Evolutionary conservation across 2,888 invertebrate species (phyloP), one percentile per base, ranked within the genome.

Genomic region (Parnassius smintheus): DNA sequence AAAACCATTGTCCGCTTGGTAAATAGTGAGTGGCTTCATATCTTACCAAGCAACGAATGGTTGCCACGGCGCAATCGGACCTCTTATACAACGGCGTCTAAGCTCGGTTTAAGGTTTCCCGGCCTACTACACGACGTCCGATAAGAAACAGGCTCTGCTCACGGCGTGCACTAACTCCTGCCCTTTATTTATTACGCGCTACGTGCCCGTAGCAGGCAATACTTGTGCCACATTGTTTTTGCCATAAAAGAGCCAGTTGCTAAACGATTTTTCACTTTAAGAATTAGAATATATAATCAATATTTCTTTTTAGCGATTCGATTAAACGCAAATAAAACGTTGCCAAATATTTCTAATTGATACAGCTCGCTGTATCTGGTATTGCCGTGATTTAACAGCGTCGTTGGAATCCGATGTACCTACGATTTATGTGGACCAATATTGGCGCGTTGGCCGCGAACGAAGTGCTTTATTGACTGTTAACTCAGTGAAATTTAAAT

Each of bases 101-200:
- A 80, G 72, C 68, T 74, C 72, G 76, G 85, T 85, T 76, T 87
- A 82, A 79, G 78, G 83, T 87, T 86, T 83, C 88, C 72, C 73
- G 72, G 76, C 72, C 75, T 75, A 81, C 81, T 77, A 78, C 75
- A 83, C 78, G 77, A 75, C 74, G 74, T 68, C 69, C 68, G 89
- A 89, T 90, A 89, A 89, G 85, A 77, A 83, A 85, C 84, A 78
- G 75, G 83, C 77, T 75, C 73, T 73, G 82, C 80, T 81, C 77
- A 80, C 77, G 80, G 80, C 82, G 74, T 68, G 77, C 76, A 81
- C 81, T 88, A 86, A 88, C 81, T 88, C 86, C 85, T 75, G 69
- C 75, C 73, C 76, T 82, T 86, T 89, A 89, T 91, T 90, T 88
- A 89, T 86, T 81, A 84, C 78, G 78, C 80, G 85, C 84, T 85